phyloP scores from a whole-genome alignment of 2,888 invertebrate species.

The Spodoptera picta region DNA sequence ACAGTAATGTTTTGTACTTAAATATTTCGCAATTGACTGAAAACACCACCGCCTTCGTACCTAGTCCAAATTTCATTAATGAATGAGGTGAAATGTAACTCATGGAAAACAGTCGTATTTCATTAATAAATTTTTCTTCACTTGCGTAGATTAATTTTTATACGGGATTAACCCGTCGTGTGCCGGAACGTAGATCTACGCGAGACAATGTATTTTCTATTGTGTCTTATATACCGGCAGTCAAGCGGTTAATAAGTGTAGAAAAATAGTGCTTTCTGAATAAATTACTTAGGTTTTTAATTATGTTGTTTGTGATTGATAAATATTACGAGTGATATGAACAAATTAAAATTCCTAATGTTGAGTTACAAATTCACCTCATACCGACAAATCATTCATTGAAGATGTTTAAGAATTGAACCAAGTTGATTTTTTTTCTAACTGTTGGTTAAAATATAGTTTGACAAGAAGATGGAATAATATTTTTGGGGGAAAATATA shows the following conservation, averaged over 20 bases:
- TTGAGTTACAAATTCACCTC: constrained; percentile 22
- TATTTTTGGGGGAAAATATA: not conserved
- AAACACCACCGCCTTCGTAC: constrained; percentile 61
- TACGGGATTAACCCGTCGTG: too few species aligned
- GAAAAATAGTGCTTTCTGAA: too few species aligned
- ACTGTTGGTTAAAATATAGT: not conserved
- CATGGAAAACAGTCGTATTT: not conserved
- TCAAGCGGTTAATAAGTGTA: too few species aligned
- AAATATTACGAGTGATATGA: too few species aligned
- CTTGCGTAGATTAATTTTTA: too few species aligned
- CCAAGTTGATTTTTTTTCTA: constrained; percentile 53
- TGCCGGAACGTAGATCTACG: too few species aligned
- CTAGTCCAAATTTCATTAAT: constrained; percentile 57
- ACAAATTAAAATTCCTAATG: not conserved
- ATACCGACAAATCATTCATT: constrained; percentile 11
- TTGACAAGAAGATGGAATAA: constrained; percentile 7
- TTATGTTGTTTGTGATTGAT: too few species aligned
- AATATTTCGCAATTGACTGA: constrained; percentile 60
- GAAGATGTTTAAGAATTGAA: constrained; percentile 16
- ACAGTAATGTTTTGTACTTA: constrained; percentile 46
- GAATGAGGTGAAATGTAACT: constrained; percentile 37
- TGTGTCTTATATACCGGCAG: too few species aligned
- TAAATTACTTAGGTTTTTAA: too few species aligned
- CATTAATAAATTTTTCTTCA: too few species aligned
- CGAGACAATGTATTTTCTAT: too few species aligned